Evolutionary conservation across 2,888 invertebrate genomes (phyloP), one percentile per base, ranked within the genome.

Genomic region (Crematogaster levior): DNA sequence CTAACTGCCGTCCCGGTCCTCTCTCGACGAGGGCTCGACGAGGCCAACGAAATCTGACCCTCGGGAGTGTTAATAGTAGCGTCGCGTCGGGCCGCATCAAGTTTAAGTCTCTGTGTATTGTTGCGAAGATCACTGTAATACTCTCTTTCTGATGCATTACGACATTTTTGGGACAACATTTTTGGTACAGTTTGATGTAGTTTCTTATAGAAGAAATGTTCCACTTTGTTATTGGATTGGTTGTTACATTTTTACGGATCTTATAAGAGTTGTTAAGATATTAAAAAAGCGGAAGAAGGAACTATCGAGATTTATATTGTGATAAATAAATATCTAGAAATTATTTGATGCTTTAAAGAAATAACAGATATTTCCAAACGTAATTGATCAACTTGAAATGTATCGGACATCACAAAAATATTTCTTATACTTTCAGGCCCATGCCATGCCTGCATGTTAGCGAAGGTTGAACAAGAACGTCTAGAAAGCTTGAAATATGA

Each of bases 401-500:
- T n/a, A 3, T 24, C 12, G 21, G 37, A 1, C 37, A 12, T 61
- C 24, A 51, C 5, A 24, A 51, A 51, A 37, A 4, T 75, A 4
- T 51, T n/a, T 48, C 21, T 61, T 60, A 73, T 86, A 74, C 60
- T 84, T 82, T 21, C 89, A 94, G 94, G 84, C 74, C 82, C 91
- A 3, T 94, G 94, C 24, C 89, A 88, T 6, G 90, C 91, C 4
- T 94, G 94, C 68, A 93, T 94, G 90, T 82, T 91, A 30, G 93
- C 92, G 18, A 92, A 93, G 66, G 85, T 92, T 51, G 93, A 94
- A 30, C 92, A 92, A 82, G 94, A 94, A 82, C 91, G 93, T 4
- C 82, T 93, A 74, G 93, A 93, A 40, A 94, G 93, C 80, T 86
- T 94, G 24, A 94, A 93, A 81, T 94, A 94, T 82, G 93, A 94